Base-by-base conservation (phyloP, 2,797 vertebrate species). In the Monodelphis domestica region DNA sequence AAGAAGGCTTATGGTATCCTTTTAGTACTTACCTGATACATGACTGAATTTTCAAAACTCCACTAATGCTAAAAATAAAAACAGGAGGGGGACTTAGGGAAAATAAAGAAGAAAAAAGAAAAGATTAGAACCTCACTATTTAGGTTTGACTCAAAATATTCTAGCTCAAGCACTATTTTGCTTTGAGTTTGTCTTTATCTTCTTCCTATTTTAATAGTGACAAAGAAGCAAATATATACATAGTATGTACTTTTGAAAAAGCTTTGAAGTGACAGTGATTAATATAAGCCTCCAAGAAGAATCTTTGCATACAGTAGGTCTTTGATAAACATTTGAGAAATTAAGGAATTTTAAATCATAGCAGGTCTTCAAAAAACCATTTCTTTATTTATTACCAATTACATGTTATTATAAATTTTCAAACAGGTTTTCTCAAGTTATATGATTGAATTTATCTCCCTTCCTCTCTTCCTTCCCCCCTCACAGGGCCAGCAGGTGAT, bases 1-100 rank as follows among this genome's bases (percentile, higher is more conserved):
- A 94, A 11, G 54, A 95, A 96, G 93, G 78, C 52, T 50, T 96
- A 93, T n/a, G 7, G 53, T 93, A 97, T 90, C 92, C 89, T 95
- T 95, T 96, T 91, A 95, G 26, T 87, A 92, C 54, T 26, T 53
- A 88, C 63, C 59, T 89, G 78, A 84, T 95, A 55, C n/a, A 94
- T 92, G 30, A 87, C 96, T 98, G 95, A 88, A 92, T 78, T 97
- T 96, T 92, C 87, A 94, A 93, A 92, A 11, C 30, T 90, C 56
- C 6, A 45, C 51, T 63, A 63, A 94, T 94, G 38, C 1, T 88
- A 38, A 59, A 53, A 33, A 63, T n/a, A 56, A 78, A 53, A 21
- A 14, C 33, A 45, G 45, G 0, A 6, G 5, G 4, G 38, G 38
- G 38, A 78, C 45, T 7, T 78, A 3, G 5, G n/a, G 17, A 78